These are phyloP conservation scores for Nannobrachium achirus DNA, from an alignment of 2,113 vertebrate species.

Conservation along the genomic window DNA sequence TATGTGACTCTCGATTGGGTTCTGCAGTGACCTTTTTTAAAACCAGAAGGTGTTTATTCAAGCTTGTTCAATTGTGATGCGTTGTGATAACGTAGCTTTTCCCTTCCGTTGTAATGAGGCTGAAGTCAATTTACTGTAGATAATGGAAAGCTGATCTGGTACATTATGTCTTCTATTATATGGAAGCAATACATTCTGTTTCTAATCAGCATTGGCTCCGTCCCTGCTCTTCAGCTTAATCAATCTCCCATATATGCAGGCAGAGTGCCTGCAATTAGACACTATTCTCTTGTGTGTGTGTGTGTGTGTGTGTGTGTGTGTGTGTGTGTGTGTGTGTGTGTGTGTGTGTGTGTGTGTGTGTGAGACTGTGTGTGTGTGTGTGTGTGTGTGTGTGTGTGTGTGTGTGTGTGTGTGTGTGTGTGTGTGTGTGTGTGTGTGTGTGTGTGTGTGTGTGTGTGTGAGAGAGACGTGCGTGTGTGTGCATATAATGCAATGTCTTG, in stretches of 20 bases:
- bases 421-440: conserved; percentile 17
- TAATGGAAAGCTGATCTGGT: conserved; percentile 63
- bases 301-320: conserved; percentile 5
- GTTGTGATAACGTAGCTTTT: conserved; percentile 4
- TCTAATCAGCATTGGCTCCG: conserved; percentile 75
- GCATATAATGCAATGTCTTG: background rate
- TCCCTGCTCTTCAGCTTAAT: conserved; percentile 73
- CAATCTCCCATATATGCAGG: conserved; percentile 77
- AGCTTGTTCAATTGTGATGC: conserved; percentile 20
- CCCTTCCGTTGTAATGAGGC: conserved; percentile 21
- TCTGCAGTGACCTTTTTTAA: too few species aligned
- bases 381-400: conserved; percentile 17
- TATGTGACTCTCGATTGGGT: too few species aligned
- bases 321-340: background rate
- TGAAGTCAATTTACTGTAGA: conserved; percentile 41
- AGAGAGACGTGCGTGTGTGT: conserved; percentile 14
- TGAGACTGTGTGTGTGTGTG: conserved; percentile 25
- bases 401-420: conserved; percentile 23
- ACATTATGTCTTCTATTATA: conserved; percentile 67
- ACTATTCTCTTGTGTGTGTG: conserved; percentile 63
- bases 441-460: conserved; percentile 2
- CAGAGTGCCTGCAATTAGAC: conserved; percentile 76
- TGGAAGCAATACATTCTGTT: conserved; percentile 69
- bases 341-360: conserved; percentile 37
- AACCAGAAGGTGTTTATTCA: too few species aligned